These are phyloP conservation scores for Philantomba maxwellii DNA, from an alignment of 2,113 vertebrate species.

Conservation along the genomic window DNA sequence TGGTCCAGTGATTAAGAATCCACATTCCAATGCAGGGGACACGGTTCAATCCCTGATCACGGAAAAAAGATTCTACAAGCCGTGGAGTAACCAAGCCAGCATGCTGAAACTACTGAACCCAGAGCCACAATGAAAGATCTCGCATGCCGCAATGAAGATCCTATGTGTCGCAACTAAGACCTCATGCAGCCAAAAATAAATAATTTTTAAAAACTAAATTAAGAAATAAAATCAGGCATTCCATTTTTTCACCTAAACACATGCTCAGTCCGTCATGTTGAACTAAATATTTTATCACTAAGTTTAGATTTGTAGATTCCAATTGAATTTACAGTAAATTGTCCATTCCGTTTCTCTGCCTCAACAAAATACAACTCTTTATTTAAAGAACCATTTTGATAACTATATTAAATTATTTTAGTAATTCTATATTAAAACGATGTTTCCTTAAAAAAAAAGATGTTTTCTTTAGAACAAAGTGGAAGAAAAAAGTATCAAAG, in stretches of 20 bases:
- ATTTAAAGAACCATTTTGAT: neutral
- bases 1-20: neutral
- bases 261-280: neutral
- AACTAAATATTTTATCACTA: neutral
- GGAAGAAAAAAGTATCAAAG: neutral
- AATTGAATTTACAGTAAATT: neutral
- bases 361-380: neutral
- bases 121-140: neutral
- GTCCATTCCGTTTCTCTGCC: neutral
- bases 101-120: neutral
- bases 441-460: neutral
- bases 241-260: neutral
- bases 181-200: neutral
- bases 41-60: neutral
- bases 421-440: neutral
- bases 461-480: neutral
- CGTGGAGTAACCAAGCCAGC: neutral
- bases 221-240: neutral
- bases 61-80: neutral
- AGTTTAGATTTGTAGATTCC: neutral
- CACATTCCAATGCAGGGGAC: neutral
- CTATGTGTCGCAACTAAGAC: neutral
- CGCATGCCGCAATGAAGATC: accelerated
- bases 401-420: neutral
- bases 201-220: neutral